phyloP scores from a whole-genome alignment of 2,113 vertebrate genomes.

The Thunnus maccoyii region DNA sequence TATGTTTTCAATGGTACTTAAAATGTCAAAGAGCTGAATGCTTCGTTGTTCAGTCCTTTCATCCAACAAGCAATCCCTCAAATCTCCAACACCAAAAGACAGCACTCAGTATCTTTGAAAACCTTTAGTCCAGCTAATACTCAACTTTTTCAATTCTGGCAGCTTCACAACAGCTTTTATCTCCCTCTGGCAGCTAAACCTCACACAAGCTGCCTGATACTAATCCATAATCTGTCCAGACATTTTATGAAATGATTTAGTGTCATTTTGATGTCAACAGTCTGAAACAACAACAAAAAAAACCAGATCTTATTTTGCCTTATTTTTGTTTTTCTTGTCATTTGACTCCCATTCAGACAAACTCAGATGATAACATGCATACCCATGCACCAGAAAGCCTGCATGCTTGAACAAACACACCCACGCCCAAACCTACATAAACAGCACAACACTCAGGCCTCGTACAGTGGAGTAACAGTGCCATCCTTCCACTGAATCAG shows the following conservation, averaged over 20 bases:
- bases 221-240: conserved; percentile 2
- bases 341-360: neutral
- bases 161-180: conserved; percentile 22
- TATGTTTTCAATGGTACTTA: conserved; percentile 13
- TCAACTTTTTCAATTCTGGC: conserved; percentile 7
- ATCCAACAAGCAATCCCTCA: conserved; percentile 11
- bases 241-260: neutral
- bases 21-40: neutral
- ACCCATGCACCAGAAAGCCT: neutral
- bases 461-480: conserved; percentile 89
- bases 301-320: neutral
- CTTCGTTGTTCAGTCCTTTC: conserved; percentile 10
- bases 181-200: conserved; percentile 1
- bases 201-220: neutral
- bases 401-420: neutral
- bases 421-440: neutral
- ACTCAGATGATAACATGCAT: neutral
- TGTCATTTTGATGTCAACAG: neutral
- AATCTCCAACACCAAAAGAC: neutral
- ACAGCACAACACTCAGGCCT: conserved; percentile 67
- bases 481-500: conserved; percentile 91
- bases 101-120: conserved; percentile 18
- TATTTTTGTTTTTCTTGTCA: neutral
- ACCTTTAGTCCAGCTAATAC: neutral
- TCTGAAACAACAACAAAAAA: neutral